phyloP scores from a whole-genome alignment of 2,888 invertebrate genomes.

The Nomada ruficornis region DNA sequence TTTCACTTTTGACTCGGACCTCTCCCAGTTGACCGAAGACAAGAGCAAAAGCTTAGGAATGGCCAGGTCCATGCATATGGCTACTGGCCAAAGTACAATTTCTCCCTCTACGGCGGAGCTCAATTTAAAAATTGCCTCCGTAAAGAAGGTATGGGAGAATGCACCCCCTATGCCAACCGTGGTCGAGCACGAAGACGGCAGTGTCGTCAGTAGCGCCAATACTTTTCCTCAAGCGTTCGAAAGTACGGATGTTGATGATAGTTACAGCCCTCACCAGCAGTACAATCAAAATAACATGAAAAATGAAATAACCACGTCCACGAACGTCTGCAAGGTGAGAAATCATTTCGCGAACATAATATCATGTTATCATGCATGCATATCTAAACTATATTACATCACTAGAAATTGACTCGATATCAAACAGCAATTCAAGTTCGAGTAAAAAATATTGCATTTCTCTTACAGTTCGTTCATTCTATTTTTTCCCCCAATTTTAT shows the following conservation, averaged over 20 bases:
- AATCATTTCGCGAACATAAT: slow-evolving; percentile 68
- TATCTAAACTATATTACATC: slow-evolving; percentile 73
- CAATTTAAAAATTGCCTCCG: slow-evolving; percentile 96
- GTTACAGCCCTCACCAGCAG: slow-evolving; percentile 86
- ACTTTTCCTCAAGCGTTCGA: slow-evolving; percentile 83
- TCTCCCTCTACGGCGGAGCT: slow-evolving; percentile 94
- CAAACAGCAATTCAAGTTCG: slow-evolving; percentile 27
- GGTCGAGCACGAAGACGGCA: slow-evolving; percentile 86
- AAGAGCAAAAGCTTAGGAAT: slow-evolving; percentile 87
- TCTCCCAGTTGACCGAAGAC: slow-evolving; percentile 90
- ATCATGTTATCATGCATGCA: slow-evolving; percentile 62
- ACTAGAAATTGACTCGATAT: slow-evolving; percentile 73
- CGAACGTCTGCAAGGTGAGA: slow-evolving; percentile 90
- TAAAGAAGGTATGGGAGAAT: slow-evolving; percentile 94
- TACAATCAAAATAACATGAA: slow-evolving; percentile 85
- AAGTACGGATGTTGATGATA: slow-evolving; percentile 85
- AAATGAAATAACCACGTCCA: slow-evolving; percentile 86
- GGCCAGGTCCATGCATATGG: slow-evolving; percentile 87
- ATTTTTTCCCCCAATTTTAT: slow-evolving; percentile 24
- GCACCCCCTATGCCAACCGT: slow-evolving; percentile 88
- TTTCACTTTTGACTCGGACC: slow-evolving; percentile 94
- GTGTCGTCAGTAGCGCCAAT: slow-evolving; percentile 84
- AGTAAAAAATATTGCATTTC: slow-evolving; percentile 24
- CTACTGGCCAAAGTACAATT: slow-evolving; percentile 89
- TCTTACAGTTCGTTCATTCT: slow-evolving; percentile 45